phyloP scores from a whole-genome alignment of 2,797 vertebrate species.

The Enteromius radiatus region DNA sequence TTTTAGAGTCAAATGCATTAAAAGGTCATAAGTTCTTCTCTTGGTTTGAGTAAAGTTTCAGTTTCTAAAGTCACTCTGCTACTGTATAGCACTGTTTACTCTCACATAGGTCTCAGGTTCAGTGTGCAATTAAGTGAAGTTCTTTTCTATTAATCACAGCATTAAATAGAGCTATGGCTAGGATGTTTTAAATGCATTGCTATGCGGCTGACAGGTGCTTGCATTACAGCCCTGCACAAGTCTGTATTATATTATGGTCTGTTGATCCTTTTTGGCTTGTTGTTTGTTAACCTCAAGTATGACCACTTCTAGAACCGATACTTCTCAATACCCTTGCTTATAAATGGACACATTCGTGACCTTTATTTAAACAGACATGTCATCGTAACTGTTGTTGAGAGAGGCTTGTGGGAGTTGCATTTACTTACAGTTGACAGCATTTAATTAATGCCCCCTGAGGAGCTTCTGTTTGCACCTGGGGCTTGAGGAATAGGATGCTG shows the following conservation, averaged over 20 bases:
- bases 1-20: background rate
- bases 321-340: background rate
- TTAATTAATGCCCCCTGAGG: constrained; percentile 48
- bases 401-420: constrained; percentile 34
- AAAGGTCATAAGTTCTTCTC: background rate
- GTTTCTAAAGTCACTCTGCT: background rate
- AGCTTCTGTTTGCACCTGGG: constrained; percentile 29
- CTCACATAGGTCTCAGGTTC: background rate
- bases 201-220: background rate
- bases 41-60: background rate
- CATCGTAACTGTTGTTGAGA: background rate
- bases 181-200: background rate
- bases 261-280: background rate
- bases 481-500: constrained; percentile 1
- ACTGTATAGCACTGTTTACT: background rate
- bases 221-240: background rate
- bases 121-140: background rate
- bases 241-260: background rate
- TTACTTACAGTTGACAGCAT: constrained; percentile 8
- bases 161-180: background rate
- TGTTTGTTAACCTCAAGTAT: background rate
- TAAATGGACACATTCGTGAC: background rate
- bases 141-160: background rate
- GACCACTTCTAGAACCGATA: background rate
- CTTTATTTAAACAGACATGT: constrained; percentile 12